These are phyloP conservation scores for Genyomyrus donnyi DNA, from an alignment of 2,113 vertebrate genomes.

Conservation along the genomic window DNA sequence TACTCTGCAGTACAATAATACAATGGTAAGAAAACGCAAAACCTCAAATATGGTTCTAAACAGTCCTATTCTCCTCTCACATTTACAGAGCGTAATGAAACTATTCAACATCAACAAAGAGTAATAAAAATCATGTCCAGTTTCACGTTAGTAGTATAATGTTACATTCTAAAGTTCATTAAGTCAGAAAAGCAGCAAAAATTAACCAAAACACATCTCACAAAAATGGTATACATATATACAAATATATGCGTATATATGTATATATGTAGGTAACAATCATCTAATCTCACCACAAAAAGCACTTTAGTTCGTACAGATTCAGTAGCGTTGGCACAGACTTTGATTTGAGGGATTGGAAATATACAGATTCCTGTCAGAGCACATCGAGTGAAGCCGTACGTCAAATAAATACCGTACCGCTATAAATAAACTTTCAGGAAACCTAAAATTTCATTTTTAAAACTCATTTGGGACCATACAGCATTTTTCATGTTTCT, in stretches of 20 bases:
- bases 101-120: conserved; percentile 73
- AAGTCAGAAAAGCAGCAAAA: conserved; percentile 70
- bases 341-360: conserved; percentile 17
- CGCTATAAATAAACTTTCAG: background rate
- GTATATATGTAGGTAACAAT: conserved; percentile 51
- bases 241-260: conserved; percentile 41
- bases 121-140: conserved; percentile 75
- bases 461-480: conserved; percentile 12
- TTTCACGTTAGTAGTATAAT: conserved; percentile 77
- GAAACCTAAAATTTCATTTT: background rate
- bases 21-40: conserved; percentile 72
- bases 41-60: conserved; percentile 69
- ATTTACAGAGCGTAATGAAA: conserved; percentile 78
- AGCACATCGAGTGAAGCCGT: background rate
- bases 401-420: background rate
- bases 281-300: conserved; percentile 61
- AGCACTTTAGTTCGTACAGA: conserved; percentile 78
- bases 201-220: conserved; percentile 64
- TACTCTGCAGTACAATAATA: conserved; percentile 82
- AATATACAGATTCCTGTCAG: conserved; percentile 16
- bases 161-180: conserved; percentile 84
- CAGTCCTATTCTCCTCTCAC: conserved; percentile 66
- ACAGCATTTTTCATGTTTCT: background rate
- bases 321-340: conserved; percentile 76
- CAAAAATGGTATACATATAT: conserved; percentile 36